These are phyloP conservation scores for Lasioglossum marginatum DNA, from an alignment of 2,888 invertebrate genomes.

Conservation along the genomic window DNA sequence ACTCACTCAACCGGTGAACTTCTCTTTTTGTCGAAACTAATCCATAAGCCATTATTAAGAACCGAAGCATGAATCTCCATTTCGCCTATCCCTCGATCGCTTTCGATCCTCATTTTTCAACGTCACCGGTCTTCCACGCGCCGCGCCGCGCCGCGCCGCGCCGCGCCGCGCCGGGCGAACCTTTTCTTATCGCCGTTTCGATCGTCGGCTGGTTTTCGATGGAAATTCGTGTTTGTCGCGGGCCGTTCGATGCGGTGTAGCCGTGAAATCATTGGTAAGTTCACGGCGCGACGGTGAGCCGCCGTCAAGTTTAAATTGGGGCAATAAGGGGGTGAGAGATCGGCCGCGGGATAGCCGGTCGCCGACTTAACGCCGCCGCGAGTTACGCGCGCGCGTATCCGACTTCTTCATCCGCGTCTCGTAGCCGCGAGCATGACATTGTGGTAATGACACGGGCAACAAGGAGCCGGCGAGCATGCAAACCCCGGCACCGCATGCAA, in stretches of 20 bases:
- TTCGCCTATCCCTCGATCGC: background rate
- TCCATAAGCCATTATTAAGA: slow-evolving; percentile 14
- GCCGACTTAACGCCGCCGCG: slow-evolving; percentile 1
- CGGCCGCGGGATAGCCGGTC: background rate
- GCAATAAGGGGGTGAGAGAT: slow-evolving; percentile 9
- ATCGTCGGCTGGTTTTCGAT: background rate
- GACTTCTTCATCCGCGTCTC: slow-evolving; percentile 59
- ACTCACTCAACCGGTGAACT: background rate
- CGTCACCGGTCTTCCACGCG: background rate
- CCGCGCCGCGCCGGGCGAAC: background rate
- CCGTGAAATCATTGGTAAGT: slow-evolving; percentile 20
- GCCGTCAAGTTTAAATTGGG: background rate
- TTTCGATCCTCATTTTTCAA: slow-evolving; percentile 4
- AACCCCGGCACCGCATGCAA: slow-evolving; percentile 21
- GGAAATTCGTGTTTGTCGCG: background rate
- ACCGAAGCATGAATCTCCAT: background rate
- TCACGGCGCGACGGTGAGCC: background rate
- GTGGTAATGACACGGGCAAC: slow-evolving; percentile 57
- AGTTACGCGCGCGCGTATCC: slow-evolving; percentile 43
- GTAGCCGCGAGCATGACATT: slow-evolving; percentile 65
- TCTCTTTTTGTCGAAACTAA: background rate
- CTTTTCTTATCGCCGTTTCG: background rate
- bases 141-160: too few species aligned
- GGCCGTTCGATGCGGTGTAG: background rate
- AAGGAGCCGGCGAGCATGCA: slow-evolving; percentile 51